Evolutionary conservation across 2,888 invertebrate species (phyloP).

Genomic region (Sinohyriopsis cumingii): DNA sequence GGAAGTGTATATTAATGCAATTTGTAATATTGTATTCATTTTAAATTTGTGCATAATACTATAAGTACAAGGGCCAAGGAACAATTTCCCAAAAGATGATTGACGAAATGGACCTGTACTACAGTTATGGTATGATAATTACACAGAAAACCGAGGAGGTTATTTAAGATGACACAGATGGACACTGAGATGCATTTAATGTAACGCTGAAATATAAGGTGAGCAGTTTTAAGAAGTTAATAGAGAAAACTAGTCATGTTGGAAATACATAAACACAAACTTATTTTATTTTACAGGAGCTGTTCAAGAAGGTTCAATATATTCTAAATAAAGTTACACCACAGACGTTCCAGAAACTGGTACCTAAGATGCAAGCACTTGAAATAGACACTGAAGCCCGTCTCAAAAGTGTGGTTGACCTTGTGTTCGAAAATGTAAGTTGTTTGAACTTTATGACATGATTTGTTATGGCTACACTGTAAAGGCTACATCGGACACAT

Average conservation of each 20-base stretch:
- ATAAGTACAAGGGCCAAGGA: no score
- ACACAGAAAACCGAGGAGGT: background rate
- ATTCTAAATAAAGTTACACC: conserved; percentile 96
- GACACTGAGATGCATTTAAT: background rate
- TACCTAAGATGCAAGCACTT: conserved; percentile 83
- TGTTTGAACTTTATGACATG: background rate
- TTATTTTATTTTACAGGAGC: conserved; percentile 74
- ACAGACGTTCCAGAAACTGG: conserved; percentile 89
- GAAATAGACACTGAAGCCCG: conserved; percentile 86
- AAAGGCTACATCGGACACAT: background rate
- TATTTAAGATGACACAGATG: no score
- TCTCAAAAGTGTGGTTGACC: conserved; percentile 87
- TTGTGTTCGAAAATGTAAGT: conserved; percentile 91
- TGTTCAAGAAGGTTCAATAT: conserved; percentile 86
- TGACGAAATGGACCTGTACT: no score
- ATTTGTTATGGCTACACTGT: background rate
- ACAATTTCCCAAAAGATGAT: no score
- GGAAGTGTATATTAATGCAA: no score
- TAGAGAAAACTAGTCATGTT: no score
- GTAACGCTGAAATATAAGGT: background rate
- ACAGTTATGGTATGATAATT: no score
- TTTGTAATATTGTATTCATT: no score
- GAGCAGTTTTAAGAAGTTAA: no score
- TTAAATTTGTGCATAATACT: no score
- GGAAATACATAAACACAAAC: conserved; percentile 9